Base-by-base conservation (phyloP, 1,140 invertebrate genomes). In the Schmidtea mediterranea region DNA sequence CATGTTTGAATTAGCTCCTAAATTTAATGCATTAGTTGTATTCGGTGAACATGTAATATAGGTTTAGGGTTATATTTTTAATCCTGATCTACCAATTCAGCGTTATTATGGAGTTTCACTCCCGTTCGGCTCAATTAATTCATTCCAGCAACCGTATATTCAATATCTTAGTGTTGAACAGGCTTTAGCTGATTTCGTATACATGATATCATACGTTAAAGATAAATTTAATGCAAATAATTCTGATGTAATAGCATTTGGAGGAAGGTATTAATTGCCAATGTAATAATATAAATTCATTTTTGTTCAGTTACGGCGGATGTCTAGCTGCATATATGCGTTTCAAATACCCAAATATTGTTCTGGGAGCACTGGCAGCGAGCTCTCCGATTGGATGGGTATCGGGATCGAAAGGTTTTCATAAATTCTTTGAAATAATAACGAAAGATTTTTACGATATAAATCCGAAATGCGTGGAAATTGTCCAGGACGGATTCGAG, bases 331-430 rank as follows among this genome's bases (percentile, higher is more conserved):
- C 59, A 0, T 63, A 60, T 49, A 61, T 63, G 55, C 47, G 61
- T 26, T 80, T 89, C 59, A 92, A 90, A 63, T 92, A 90, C 68
- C 86, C 87, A 6, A 78, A 84, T 57, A 62, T 84, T 23, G 74
- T 87, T 8, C 63, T 71, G 53, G 78, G 86, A 13, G 78, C 84
- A 8, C 76, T 95, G 49, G 83, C 89, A 19, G 76, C 83, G 8
- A 92, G 84, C 37, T 87, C 87, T 0, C 89, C 89, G 0, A 75
- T 95, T 51, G 74, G 77, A 52, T 80, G 87, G 67, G 86, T 87
- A 58, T 66, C 71, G 3, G 77, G 74, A 10, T 61, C 80, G 53
- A 77, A 75, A 3, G 72, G 75, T 0, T 86, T 84, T 57, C 71
- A 75, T 40, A 73, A 73, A 16, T 94, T 78, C 65, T 70, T 74